Conservation (phyloP, 2,113 vertebrate species). For the Gobio gobio region DNA sequence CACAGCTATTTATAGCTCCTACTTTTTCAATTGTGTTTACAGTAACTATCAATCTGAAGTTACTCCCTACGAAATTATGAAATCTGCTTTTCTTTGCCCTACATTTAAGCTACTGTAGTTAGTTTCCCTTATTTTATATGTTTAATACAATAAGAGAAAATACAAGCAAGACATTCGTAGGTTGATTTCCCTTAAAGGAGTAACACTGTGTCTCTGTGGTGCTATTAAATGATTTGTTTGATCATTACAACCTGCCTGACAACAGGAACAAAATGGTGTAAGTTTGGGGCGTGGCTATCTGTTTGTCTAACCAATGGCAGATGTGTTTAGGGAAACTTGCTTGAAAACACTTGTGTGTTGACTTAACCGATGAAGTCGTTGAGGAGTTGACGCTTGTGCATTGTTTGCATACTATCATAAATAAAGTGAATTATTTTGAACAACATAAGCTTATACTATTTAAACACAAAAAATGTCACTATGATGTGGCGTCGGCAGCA, state of each 20-base stretch:
- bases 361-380: too few species aligned
- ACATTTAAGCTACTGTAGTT: not conserved
- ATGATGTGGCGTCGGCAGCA: too few species aligned
- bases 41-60: not conserved
- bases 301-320: not conserved
- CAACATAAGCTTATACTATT: too few species aligned
- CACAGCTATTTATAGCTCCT: constrained; percentile 37
- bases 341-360: not conserved
- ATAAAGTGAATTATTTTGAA: too few species aligned
- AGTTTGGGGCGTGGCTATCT: not conserved
- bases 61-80: not conserved
- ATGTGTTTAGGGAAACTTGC: not conserved
- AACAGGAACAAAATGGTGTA: not conserved
- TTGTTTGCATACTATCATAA: too few species aligned
- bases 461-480: too few species aligned
- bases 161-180: not conserved
- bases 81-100: not conserved
- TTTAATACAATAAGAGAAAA: not conserved
- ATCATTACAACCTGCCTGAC: not conserved
- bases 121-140: not conserved
- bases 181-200: not conserved
- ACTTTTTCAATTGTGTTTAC: constrained; percentile 26
- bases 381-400: too few species aligned
- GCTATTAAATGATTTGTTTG: not conserved
- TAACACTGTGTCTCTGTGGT: not conserved